These are phyloP conservation scores for Caenorhabditis brenneri DNA, from an alignment of 1,140 invertebrate species.

Conservation along the genomic window DNA sequence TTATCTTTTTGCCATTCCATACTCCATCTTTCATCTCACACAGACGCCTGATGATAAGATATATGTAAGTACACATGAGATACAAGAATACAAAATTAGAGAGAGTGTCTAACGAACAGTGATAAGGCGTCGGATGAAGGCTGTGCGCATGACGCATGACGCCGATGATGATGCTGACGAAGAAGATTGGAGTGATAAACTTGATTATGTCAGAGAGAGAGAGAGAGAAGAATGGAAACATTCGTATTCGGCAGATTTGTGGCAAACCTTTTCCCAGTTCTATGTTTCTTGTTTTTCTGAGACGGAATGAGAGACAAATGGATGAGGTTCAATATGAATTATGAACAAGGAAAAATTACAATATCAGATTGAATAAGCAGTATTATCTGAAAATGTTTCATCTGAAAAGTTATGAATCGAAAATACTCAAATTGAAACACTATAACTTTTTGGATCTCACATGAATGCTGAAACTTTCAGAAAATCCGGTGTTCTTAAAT, in stretches of 20 bases:
- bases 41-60: not conserved
- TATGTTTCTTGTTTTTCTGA: not conserved
- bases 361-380: too few species aligned
- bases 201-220: constrained; percentile 26
- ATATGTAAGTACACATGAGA: not conserved
- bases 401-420: too few species aligned
- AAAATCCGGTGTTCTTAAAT: too few species aligned
- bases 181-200: constrained; percentile 7
- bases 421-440: too few species aligned
- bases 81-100: constrained; percentile 3
- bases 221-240: constrained; percentile 1
- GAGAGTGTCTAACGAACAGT: constrained; percentile 26
- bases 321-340: not conserved
- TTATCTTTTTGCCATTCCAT: not conserved
- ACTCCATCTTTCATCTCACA: not conserved
- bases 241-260: constrained; percentile 20
- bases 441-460: too few species aligned
- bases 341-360: not conserved
- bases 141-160: not conserved
- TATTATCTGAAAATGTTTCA: too few species aligned
- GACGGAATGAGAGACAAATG: not conserved
- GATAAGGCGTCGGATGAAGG: not conserved
- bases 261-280: not conserved
- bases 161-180: not conserved
- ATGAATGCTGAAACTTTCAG: too few species aligned